A percentile compares a stretch with the other conserved stretches of the same genome.
These are phyloP conservation scores for Timema cristinae DNA, from an alignment of 2,888 invertebrate genomes.

Conservation along the genomic window DNA sequence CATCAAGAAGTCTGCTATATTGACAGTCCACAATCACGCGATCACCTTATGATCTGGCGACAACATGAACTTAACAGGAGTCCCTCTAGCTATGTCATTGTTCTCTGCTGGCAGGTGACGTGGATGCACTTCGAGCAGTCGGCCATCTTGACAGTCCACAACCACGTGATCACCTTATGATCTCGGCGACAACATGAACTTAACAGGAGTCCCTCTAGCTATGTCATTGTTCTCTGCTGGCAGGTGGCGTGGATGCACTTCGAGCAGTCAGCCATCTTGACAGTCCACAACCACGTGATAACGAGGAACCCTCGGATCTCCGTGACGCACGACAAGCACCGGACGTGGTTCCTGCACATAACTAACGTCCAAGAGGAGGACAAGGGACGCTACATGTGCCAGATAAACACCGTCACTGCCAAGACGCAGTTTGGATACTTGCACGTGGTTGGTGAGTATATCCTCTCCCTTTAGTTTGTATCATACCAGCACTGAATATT, in stretches of 20 bases:
- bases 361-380: conserved; percentile 88
- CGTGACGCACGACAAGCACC: conserved; percentile 87
- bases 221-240: conserved; percentile 37
- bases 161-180: conserved; percentile 76
- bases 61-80: too few species aligned
- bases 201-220: too few species aligned
- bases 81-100: too few species aligned
- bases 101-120: conserved; percentile 64
- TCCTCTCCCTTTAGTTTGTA: background rate
- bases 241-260: conserved; percentile 97
- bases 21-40: conserved; percentile 91
- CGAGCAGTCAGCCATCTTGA: conserved; percentile 88
- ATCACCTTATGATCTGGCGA: conserved; percentile 55
- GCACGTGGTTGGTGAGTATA: conserved; percentile 80
- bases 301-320: conserved; percentile 88
- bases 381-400: conserved; percentile 90
- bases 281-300: conserved; percentile 91
- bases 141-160: conserved; percentile 87
- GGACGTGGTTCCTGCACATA: conserved; percentile 91
- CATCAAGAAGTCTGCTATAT: conserved; percentile 87
- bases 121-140: conserved; percentile 96
- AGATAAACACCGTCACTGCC: conserved; percentile 88
- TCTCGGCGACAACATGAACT: too few species aligned
- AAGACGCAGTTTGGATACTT: conserved; percentile 91
- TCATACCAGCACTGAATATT: too few species aligned